phyloP scores from a whole-genome alignment of 1,140 invertebrate species.

The Anastrepha ludens region DNA sequence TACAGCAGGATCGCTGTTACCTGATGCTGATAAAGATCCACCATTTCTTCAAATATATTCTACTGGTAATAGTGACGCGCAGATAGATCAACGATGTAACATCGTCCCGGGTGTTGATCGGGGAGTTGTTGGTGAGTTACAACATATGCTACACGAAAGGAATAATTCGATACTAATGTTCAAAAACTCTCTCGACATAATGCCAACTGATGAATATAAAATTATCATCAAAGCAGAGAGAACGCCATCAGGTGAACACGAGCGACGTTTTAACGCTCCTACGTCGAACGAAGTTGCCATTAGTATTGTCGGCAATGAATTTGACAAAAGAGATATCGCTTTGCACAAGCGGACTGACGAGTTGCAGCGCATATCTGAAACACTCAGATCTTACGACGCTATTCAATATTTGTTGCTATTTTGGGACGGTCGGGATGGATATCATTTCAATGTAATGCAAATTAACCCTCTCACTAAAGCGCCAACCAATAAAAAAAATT shows the following conservation, averaged over 20 bases:
- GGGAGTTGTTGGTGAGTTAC: neutral
- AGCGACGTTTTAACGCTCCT: constrained; percentile 72
- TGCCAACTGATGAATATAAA: constrained; percentile 16
- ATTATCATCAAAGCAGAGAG: constrained; percentile 64
- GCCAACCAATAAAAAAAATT: neutral
- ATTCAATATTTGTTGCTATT: constrained; percentile 75
- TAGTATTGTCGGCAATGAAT: constrained; percentile 66
- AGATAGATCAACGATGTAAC: neutral
- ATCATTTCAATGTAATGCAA: constrained; percentile 59
- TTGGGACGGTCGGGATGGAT: constrained; percentile 73
- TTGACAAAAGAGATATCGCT: constrained; percentile 42
- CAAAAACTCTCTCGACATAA: constrained; percentile 13
- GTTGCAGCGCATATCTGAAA: constrained; percentile 63
- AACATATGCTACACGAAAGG: neutral
- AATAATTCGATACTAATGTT: neutral
- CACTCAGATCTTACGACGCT: constrained; percentile 71
- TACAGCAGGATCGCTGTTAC: neutral
- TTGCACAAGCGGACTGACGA: neutral
- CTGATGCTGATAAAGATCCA: neutral
- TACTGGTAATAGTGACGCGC: neutral
- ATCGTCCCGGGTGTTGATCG: neutral
- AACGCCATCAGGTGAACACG: constrained; percentile 71
- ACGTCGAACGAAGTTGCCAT: constrained; percentile 70
- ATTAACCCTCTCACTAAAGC: constrained; percentile 24
- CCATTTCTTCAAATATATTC: constrained; percentile 34